Evolutionary conservation across 1,140 invertebrate species (phyloP).

Genomic region (Dryas iulia): DNA sequence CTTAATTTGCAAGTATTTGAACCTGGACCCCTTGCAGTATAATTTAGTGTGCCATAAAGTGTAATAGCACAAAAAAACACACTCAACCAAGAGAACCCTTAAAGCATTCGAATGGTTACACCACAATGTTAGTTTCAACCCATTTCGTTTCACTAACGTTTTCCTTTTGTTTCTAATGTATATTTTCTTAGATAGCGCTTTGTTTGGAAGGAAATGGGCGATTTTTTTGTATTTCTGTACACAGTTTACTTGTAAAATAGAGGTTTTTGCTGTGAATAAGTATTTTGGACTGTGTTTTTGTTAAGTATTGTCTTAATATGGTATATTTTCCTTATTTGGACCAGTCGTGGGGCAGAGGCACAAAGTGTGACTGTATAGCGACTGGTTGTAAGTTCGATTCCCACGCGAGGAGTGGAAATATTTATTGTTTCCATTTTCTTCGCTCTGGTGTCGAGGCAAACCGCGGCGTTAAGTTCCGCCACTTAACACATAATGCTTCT

Average conservation of each 20-base stretch:
- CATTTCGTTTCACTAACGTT: slow-evolving; percentile 39
- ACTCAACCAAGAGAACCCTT: slow-evolving; percentile 11
- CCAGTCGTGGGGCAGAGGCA: too few relatives aligned
- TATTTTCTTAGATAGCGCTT: slow-evolving; percentile 39
- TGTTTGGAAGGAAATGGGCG: slow-evolving; percentile 26
- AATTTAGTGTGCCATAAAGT: too few relatives aligned
- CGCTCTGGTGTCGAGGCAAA: too few relatives aligned
- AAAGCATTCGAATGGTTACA: slow-evolving; percentile 31
- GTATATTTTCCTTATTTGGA: neutral
- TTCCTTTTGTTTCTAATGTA: slow-evolving; percentile 41
- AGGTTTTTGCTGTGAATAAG: neutral
- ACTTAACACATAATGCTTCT: too few relatives aligned
- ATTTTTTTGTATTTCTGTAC: neutral
- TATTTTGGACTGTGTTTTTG: neutral
- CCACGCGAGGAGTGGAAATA: too few relatives aligned
- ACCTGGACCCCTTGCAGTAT: too few relatives aligned
- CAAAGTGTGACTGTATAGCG: too few relatives aligned
- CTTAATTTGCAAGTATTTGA: too few relatives aligned
- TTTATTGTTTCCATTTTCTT: too few relatives aligned
- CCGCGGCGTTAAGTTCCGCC: too few relatives aligned
- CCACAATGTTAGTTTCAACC: slow-evolving; percentile 42
- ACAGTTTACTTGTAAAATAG: neutral
- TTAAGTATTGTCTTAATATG: too few relatives aligned
- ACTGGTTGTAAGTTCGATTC: too few relatives aligned
- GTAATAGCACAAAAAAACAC: slow-evolving; percentile 9